These are phyloP conservation scores for Syngnathoides biaculeatus DNA, from an alignment of 2,113 vertebrate species.

Conservation along the genomic window DNA sequence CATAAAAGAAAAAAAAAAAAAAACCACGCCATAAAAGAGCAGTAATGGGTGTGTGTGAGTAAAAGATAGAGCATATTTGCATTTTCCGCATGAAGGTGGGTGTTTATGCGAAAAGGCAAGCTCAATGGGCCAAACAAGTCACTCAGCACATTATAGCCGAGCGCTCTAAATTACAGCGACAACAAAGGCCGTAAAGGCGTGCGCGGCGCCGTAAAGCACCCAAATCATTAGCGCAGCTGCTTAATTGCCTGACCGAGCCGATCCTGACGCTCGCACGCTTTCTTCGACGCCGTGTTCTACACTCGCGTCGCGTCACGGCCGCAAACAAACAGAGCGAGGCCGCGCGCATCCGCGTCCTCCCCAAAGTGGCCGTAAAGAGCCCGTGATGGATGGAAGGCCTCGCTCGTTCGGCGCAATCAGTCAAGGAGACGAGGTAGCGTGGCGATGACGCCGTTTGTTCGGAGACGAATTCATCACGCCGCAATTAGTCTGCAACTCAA, in stretches of 20 bases:
- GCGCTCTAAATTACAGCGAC: conserved; percentile 62
- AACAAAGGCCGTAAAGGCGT: conserved; percentile 69
- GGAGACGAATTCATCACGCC: conserved; percentile 59
- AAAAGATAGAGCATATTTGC: conserved; percentile 30
- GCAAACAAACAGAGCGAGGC: conserved; percentile 12
- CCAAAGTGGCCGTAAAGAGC: conserved; percentile 48
- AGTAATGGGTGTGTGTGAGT: conserved; percentile 25
- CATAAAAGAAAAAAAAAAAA: conserved; percentile 46
- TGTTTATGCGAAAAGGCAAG: conserved; percentile 31
- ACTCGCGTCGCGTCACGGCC: background rate
- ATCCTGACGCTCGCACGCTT: conserved; percentile 32
- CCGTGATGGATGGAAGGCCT: conserved; percentile 54
- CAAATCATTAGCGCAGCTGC: conserved; percentile 69
- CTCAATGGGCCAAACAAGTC: conserved; percentile 60
- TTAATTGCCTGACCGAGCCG: conserved; percentile 61
- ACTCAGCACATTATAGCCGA: conserved; percentile 61
- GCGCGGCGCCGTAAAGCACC: conserved; percentile 60
- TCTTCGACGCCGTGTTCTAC: background rate
- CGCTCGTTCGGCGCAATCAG: conserved; percentile 44
- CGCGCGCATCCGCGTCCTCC: conserved; percentile 24
- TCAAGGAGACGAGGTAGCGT: conserved; percentile 55
- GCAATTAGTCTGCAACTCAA: conserved; percentile 57
- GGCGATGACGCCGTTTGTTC: conserved; percentile 57
- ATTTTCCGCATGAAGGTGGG: conserved; percentile 16
- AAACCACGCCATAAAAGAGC: conserved; percentile 51